phyloP scores from a whole-genome alignment of 2,113 vertebrate species.

The Cercopithecus mona region DNA sequence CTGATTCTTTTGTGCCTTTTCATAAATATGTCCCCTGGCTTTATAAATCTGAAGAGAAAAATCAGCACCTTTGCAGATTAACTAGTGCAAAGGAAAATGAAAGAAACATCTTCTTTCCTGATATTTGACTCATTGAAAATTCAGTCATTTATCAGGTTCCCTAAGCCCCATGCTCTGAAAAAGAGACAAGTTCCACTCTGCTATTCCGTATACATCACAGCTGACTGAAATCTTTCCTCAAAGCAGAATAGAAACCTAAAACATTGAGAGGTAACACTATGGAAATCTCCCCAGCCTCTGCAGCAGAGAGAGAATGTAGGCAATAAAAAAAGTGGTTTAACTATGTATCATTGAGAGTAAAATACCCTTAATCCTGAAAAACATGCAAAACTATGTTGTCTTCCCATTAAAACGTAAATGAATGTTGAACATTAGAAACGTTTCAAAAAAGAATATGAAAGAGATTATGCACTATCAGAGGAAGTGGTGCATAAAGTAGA shows the following conservation, averaged over 20 bases:
- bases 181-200: conserved; percentile 54
- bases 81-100: conserved; percentile 34
- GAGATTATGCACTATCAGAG: conserved; percentile 52
- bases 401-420: conserved; percentile 63
- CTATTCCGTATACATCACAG: neutral
- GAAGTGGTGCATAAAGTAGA: conserved; percentile 44
- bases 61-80: conserved; percentile 41
- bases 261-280: conserved; percentile 62
- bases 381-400: conserved; percentile 18
- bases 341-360: conserved; percentile 56
- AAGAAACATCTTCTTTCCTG: conserved; percentile 22
- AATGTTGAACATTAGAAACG: conserved; percentile 65
- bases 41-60: conserved; percentile 7
- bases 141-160: conserved; percentile 42
- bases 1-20: conserved; percentile 44
- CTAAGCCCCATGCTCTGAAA: neutral
- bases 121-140: conserved; percentile 67
- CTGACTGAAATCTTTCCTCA: conserved; percentile 46
- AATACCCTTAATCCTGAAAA: conserved; percentile 68
- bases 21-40: neutral
- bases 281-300: conserved; percentile 29
- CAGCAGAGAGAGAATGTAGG: conserved; percentile 64
- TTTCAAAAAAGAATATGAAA: conserved; percentile 50
- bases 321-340: conserved; percentile 60
- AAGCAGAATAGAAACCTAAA: conserved; percentile 63